A percentile compares a stretch with the other conserved stretches of the same genome.
Conservation (phyloP, 2,113 vertebrate species). For the Sapajus apella region DNA sequence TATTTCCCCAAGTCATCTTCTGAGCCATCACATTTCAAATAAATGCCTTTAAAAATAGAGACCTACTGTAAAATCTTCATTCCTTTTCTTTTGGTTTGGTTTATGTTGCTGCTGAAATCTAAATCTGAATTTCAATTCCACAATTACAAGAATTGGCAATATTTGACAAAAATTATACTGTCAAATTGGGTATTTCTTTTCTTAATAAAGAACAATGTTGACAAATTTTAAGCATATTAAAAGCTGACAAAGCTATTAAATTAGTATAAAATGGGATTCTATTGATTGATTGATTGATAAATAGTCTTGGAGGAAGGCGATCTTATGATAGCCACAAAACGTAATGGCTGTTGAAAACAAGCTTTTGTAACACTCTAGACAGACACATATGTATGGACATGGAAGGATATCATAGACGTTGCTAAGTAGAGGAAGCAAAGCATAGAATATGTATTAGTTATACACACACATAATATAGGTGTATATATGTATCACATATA, state of each 20-base stretch:
- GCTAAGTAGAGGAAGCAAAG: background rate
- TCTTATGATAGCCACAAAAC: background rate
- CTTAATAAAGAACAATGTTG: background rate
- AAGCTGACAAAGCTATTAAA: background rate
- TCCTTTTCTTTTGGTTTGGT: background rate
- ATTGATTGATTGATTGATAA: background rate
- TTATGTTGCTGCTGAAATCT: background rate
- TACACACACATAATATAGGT: background rate
- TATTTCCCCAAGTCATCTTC: background rate
- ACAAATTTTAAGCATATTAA: background rate
- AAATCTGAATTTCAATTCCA: conserved; percentile 12
- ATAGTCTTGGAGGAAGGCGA: background rate
- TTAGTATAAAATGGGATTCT: background rate
- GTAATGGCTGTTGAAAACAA: background rate
- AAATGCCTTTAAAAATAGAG: background rate
- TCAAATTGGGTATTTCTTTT: background rate
- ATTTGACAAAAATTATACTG: background rate
- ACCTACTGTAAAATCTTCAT: background rate
- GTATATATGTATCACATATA: background rate
- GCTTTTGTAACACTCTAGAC: background rate
- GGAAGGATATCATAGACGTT: background rate
- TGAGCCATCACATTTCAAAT: background rate
- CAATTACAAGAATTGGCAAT: background rate
- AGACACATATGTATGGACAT: background rate
- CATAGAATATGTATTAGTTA: background rate